Percentiles rank a stretch among this genome's conserved stretches.
These are phyloP conservation scores for Erebia ligea DNA, from an alignment of 2,888 invertebrate genomes.

Conservation along the genomic window DNA sequence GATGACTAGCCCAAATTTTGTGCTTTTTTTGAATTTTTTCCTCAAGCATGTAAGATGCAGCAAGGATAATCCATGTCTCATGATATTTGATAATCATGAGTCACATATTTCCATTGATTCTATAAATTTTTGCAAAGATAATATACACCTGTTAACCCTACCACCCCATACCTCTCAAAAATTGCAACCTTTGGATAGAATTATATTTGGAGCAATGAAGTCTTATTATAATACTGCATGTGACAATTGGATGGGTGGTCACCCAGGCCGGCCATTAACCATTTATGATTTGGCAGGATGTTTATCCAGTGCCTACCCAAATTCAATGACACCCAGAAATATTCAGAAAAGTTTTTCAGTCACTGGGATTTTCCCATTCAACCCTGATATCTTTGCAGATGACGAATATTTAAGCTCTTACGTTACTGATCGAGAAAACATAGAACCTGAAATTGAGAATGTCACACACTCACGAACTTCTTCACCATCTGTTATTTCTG, in stretches of 20 bases:
- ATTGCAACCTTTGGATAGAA: background rate
- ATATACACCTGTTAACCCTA: background rate
- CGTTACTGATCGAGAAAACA: no score
- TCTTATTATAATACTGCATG: background rate
- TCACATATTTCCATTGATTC: background rate
- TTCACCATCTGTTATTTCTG: no score
- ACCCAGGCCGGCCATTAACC: background rate
- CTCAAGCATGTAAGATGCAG: background rate
- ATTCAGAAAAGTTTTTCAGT: no score
- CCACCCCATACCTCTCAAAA: background rate
- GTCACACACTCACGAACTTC: no score
- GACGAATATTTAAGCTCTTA: no score
- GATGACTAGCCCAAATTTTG: background rate
- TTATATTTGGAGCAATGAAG: background rate
- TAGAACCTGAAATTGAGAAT: no score
- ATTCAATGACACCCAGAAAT: background rate
- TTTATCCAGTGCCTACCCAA: background rate
- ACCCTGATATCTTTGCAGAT: no score
- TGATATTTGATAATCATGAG: background rate
- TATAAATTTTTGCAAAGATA: background rate
- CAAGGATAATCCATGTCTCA: background rate
- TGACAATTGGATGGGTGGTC: background rate
- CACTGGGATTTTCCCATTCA: no score
- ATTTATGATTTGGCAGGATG: background rate
- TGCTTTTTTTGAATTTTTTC: background rate